These are phyloP conservation scores for Napeogenes inachia DNA, from an alignment of 2,888 invertebrate genomes.

Conservation along the genomic window DNA sequence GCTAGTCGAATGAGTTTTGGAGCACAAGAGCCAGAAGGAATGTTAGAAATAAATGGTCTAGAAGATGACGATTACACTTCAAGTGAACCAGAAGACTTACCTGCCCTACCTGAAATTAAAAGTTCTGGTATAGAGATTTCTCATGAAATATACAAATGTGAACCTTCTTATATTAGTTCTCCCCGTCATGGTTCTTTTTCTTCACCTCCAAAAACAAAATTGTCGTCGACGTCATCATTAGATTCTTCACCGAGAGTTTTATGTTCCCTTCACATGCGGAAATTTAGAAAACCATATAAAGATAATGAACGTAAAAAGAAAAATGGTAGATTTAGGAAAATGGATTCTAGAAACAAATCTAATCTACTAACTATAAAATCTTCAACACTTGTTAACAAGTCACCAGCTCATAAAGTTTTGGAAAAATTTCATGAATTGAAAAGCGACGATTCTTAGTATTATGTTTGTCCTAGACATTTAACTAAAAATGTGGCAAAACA, in stretches of 20 bases:
- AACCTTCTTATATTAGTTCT: constrained; percentile 55
- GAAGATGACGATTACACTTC: constrained; percentile 32
- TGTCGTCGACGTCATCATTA: constrained; percentile 48
- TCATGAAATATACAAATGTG: constrained; percentile 48
- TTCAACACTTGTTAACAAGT: constrained; percentile 39
- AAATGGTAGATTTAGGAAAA: constrained; percentile 13
- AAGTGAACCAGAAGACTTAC: constrained; percentile 45
- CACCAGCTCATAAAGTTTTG: constrained; percentile 55
- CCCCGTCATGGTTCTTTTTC: constrained; percentile 48
- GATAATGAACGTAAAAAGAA: constrained; percentile 35
- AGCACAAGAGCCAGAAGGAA: constrained; percentile 54
- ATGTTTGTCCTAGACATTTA: too few species aligned
- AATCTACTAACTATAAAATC: constrained; percentile 46
- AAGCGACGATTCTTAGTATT: constrained; percentile 36
- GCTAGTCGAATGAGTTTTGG: constrained; percentile 46
- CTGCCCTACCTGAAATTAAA: constrained; percentile 48
- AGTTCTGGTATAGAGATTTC: constrained; percentile 34
- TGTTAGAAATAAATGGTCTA: constrained; percentile 33
- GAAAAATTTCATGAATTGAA: constrained; percentile 54
- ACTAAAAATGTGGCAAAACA: too few species aligned
- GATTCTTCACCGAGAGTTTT: constrained; percentile 51
- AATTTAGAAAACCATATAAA: constrained; percentile 37
- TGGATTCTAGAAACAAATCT: constrained; percentile 26
- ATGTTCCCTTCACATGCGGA: constrained; percentile 49
- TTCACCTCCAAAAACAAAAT: constrained; percentile 41